Base-by-base conservation (phyloP, 2,113 vertebrate genomes). In the Tonatia bakeri region DNA sequence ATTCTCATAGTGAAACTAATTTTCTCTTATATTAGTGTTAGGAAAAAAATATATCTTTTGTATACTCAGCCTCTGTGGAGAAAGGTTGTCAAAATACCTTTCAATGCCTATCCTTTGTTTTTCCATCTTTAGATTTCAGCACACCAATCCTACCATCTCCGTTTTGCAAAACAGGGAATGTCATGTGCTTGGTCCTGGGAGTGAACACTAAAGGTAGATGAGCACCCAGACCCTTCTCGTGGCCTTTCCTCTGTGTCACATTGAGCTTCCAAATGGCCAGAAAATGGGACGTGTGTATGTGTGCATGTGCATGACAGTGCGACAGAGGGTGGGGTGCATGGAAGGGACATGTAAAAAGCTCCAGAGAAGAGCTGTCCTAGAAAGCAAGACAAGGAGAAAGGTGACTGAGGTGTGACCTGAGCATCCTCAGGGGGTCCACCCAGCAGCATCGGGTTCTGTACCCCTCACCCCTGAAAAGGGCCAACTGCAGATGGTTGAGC, bases 21-120 rank as follows among this genome's bases (percentile, higher is more conserved):
- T 88, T 95, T 69, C 38, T 40, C n/a, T 80, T 83, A 38, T 61
- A 28, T 54, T 73, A 86, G 83, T 28, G 24, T 36, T 69, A 11
- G 52, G 77, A 52, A 54, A 47, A 50, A 31, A 94, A 65, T 20
- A 52, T 19, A 36, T 4, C 5, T 4, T 70, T 26, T 59, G 28
- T 56, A 19, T 28, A 2, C n/a, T 33, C 64, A 73, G 81, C 26
- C 31, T 61, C 36, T 38, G 22, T 15, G 56, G 54, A 88, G 75
- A 65, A 93, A 36, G 4, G 31, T 4, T 92, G 84, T 94, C 28
- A 52, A 83, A 75, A 45, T 2, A 45, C 20, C 13, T 45, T 72
- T 76, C 28, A 13, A 31, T 59, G 47, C 10, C 87, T 54, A 52
- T 28, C 33, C 24, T 56, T 40, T 94, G 38, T 33, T 83, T 50